Base-by-base conservation (phyloP, 2,797 vertebrate species). In the Channa striata region DNA sequence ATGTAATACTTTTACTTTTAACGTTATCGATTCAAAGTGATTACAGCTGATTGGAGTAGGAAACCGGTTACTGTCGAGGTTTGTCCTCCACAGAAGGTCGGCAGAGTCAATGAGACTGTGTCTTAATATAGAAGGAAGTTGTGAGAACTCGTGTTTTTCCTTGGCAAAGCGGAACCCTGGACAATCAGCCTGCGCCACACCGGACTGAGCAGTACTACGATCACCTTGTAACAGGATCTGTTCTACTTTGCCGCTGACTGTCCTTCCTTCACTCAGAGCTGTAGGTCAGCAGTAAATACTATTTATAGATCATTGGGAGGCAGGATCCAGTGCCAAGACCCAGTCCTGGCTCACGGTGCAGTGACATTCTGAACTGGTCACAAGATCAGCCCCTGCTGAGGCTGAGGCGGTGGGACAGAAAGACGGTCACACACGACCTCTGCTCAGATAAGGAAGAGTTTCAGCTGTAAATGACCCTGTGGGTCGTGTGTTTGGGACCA, bases 301-400 rank as follows among this genome's bases (percentile, higher is more conserved):
- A 90, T 91, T 84, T 78, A 89, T 92, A 91, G 85, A 69, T 52
- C 49, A 10, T 10, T 39, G 64, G 30, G 52, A 50, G 58, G 25
- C 34, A 84, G 69, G 62, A 46, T 40, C 47, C 44, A 17, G 74
- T 61, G 83, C 84, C 80, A 86, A 68, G 68, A 83, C 23, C 20
- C 12, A 19, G 69, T 11, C 49, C 20, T 81, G 91, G 92, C 90
- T 88, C 50, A 56, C n/a, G 16, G 12, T 40, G 48, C 57, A 25
- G 61, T 85, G 89, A 89, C 93, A 93, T 93, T 91, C 86, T 59
- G 79, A 63, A 78, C 77, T 51, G 76, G 82, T 88, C 85, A 76
- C 70, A 85, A 86, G 80, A 83, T 48, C 48, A 20, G 25, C 77
- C 11, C 33, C 63, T 39, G 47, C 36, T 40, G 66, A 59, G 66